A percentile compares a stretch with the other conserved stretches of the same genome.
phyloP scores from a whole-genome alignment of 1,140 invertebrate species.

The Drosophila rufa region DNA sequence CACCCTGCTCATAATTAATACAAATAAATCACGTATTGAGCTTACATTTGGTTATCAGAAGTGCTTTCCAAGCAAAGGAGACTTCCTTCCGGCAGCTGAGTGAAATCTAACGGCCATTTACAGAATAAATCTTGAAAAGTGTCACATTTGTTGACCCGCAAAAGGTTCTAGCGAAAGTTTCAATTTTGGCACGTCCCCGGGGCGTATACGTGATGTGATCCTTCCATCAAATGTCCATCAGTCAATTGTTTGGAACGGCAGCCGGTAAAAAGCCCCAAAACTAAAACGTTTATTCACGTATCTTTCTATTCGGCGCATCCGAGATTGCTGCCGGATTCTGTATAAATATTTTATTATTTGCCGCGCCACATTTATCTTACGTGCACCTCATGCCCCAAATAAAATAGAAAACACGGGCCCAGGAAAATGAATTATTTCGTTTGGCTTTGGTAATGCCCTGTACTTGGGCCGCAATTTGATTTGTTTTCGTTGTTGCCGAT shows the following conservation, averaged over 20 bases:
- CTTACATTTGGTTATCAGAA: conserved; percentile 1
- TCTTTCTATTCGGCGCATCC: conserved; percentile 2
- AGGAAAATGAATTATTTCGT: conserved; percentile 38
- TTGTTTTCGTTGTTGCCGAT: conserved; percentile 21
- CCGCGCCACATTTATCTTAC: conserved; percentile 45
- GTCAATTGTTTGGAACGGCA: conserved; percentile 36
- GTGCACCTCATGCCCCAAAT: background rate
- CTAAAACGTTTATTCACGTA: conserved; percentile 24
- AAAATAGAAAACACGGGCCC: background rate
- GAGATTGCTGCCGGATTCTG: conserved; percentile 14
- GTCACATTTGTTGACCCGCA: conserved; percentile 45
- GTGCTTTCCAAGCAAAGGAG: no score
- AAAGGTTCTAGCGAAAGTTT: conserved; percentile 34
- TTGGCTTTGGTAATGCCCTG: conserved; percentile 4
- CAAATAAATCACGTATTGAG: conserved; percentile 5
- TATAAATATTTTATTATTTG: conserved; percentile 52
- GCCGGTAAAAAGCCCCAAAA: background rate
- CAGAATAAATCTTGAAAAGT: conserved; percentile 41
- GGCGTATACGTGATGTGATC: conserved; percentile 53
- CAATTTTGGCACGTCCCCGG: conserved; percentile 44
- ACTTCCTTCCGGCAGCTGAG: background rate
- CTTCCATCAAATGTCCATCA: conserved; percentile 61
- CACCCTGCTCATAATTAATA: no score
- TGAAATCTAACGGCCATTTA: conserved; percentile 31
- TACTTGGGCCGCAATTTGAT: conserved; percentile 17